phyloP scores from a whole-genome alignment of 2,888 invertebrate species.

The Chalcosyrphus nemorum region DNA sequence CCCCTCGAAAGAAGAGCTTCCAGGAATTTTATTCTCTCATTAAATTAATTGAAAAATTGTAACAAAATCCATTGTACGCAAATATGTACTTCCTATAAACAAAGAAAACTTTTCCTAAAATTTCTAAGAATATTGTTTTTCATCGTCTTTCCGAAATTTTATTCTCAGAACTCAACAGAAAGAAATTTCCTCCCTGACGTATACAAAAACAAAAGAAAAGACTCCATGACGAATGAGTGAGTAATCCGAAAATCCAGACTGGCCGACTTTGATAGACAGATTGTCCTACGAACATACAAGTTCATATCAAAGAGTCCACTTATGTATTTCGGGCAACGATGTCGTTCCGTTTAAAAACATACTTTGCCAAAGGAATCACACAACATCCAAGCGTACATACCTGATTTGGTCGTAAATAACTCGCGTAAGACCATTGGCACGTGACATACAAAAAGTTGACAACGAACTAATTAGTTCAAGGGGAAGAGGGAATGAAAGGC shows the following conservation, averaged over 20 bases:
- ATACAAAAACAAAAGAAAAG: not conserved
- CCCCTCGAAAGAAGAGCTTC: not conserved
- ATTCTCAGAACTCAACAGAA: constrained; percentile 3
- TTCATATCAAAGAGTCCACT: not conserved
- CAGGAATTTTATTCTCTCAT: not conserved
- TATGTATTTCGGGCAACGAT: too few species aligned
- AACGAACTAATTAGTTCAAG: constrained; percentile 59
- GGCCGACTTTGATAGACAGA: not conserved
- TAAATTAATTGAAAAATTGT: not conserved
- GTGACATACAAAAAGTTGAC: constrained; percentile 63
- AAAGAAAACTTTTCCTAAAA: not conserved
- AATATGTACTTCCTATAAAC: not conserved
- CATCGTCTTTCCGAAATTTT: not conserved
- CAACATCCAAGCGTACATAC: constrained; percentile 4
- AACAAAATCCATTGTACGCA: not conserved
- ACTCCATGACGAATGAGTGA: not conserved
- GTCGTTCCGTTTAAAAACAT: not conserved
- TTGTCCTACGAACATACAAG: not conserved
- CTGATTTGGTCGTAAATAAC: constrained; percentile 52
- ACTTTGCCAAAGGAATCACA: constrained; percentile 24
- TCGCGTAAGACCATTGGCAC: constrained; percentile 53
- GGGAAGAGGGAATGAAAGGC: constrained; percentile 15
- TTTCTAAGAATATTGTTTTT: not conserved
- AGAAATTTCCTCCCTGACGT: constrained; percentile 1
- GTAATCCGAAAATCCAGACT: not conserved